Evolutionary conservation across 2,888 invertebrate species (phyloP).

Genomic region (Drosophila atripex): DNA sequence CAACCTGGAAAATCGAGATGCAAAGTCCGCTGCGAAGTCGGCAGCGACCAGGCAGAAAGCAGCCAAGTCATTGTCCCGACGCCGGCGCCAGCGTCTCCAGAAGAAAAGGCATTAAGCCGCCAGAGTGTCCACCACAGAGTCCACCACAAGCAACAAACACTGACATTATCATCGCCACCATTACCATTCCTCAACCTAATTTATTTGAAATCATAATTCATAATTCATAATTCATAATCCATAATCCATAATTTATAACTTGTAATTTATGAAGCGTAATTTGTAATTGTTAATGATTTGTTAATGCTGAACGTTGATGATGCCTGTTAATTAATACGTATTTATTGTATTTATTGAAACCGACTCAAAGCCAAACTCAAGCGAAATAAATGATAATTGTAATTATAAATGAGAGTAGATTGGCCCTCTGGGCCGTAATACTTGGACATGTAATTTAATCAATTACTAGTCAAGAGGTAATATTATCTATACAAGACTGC

Average conservation of each 20-base stretch:
- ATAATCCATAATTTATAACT: constrained; percentile 26
- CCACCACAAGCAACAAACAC: not conserved
- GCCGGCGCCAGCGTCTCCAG: constrained; percentile 46
- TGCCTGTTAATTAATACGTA: constrained; percentile 68
- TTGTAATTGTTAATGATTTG: constrained; percentile 66
- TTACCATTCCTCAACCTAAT: constrained; percentile 44
- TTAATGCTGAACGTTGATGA: constrained; percentile 57
- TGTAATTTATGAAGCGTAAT: no score
- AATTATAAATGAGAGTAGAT: no score
- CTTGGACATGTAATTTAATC: no score
- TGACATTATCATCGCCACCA: constrained; percentile 4
- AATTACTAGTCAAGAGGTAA: not conserved
- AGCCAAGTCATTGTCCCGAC: constrained; percentile 33
- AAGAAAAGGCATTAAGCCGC: constrained; percentile 22
- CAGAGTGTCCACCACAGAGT: not conserved
- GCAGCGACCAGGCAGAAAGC: constrained; percentile 9
- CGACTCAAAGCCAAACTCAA: constrained; percentile 42
- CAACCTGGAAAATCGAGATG: not conserved
- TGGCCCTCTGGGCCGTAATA: not conserved
- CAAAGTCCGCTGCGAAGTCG: not conserved
- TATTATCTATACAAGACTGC: not conserved
- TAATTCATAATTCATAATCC: constrained; percentile 5
- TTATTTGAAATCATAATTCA: constrained; percentile 24
- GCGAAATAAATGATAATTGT: constrained; percentile 32
- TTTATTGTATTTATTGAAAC: constrained; percentile 59